These are phyloP conservation scores for Apamea anceps DNA, from an alignment of 2,888 invertebrate genomes.

Conservation along the genomic window DNA sequence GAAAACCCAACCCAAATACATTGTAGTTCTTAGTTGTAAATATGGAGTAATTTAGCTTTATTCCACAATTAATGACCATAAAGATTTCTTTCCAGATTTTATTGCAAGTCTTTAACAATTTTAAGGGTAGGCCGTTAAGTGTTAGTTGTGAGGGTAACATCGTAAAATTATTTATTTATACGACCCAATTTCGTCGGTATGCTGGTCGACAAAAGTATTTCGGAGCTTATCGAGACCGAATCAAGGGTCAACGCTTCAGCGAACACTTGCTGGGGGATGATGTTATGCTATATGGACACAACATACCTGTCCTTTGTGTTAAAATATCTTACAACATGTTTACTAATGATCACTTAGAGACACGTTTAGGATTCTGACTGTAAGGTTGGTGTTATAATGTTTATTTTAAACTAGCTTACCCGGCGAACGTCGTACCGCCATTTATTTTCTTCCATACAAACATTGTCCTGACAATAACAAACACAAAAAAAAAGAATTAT, in stretches of 20 bases:
- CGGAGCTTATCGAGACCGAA: slow-evolving; percentile 87
- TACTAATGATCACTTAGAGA: neutral
- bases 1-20: slow-evolving; percentile 60
- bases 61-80: slow-evolving; percentile 74
- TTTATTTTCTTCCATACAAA: too few species aligned
- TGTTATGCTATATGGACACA: slow-evolving; percentile 67
- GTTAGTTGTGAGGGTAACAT: slow-evolving; percentile 84
- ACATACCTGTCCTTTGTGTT: slow-evolving; percentile 26
- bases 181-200: slow-evolving; percentile 87
- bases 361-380: neutral
- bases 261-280: slow-evolving; percentile 80
- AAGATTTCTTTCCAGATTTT: slow-evolving; percentile 76
- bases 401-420: neutral
- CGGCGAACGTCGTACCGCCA: too few species aligned
- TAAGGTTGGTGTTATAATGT: neutral
- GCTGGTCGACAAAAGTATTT: slow-evolving; percentile 88
- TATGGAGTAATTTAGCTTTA: slow-evolving; percentile 69
- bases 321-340: slow-evolving; percentile 2
- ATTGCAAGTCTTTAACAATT: slow-evolving; percentile 79
- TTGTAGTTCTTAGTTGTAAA: slow-evolving; percentile 58
- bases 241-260: slow-evolving; percentile 87
- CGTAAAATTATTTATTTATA: slow-evolving; percentile 88
- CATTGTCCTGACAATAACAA: too few species aligned
- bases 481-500: too few species aligned
- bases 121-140: slow-evolving; percentile 81